phyloP scores from a whole-genome alignment of 2,113 vertebrate species.

The Hemibagrus wyckioides region DNA sequence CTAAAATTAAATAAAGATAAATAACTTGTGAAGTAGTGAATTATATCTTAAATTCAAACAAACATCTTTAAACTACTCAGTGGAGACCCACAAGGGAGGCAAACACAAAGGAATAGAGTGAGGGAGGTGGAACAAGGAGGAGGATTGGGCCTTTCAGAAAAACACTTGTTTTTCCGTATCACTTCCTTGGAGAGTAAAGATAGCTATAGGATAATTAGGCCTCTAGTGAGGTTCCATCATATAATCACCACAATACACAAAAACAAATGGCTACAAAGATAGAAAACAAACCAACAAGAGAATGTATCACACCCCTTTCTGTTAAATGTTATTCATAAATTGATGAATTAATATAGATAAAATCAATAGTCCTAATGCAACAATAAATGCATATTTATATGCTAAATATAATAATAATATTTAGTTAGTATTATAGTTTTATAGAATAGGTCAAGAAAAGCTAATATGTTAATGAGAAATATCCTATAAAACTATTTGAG shows the following conservation, averaged over 20 bases:
- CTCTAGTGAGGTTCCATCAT: slow-evolving; percentile 55
- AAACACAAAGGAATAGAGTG: slow-evolving; percentile 12
- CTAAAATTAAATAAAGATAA: not conserved
- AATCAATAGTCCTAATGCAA: not conserved
- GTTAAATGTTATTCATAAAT: not conserved
- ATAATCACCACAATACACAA: slow-evolving; percentile 56
- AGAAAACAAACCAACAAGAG: slow-evolving; percentile 48
- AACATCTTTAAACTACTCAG: not conserved
- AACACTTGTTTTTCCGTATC: slow-evolving; percentile 52
- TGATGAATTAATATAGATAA: not conserved
- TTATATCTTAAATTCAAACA: slow-evolving; percentile 10
- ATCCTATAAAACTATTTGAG: not conserved
- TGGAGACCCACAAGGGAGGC: not conserved
- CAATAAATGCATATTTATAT: not conserved
- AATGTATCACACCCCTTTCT: slow-evolving; percentile 3
- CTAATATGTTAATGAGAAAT: not conserved
- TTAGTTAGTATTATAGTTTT: not conserved
- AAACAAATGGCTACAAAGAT: slow-evolving; percentile 54
- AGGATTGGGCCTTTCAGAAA: slow-evolving; percentile 42
- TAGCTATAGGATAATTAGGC: slow-evolving; percentile 56
- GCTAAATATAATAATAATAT: not conserved
- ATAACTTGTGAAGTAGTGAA: not conserved
- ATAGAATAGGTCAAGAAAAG: not conserved
- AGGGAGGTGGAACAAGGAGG: not conserved
- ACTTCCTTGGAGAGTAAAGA: slow-evolving; percentile 51